phyloP scores from a whole-genome alignment of 2,797 vertebrate genomes.

The Varecia variegata region DNA sequence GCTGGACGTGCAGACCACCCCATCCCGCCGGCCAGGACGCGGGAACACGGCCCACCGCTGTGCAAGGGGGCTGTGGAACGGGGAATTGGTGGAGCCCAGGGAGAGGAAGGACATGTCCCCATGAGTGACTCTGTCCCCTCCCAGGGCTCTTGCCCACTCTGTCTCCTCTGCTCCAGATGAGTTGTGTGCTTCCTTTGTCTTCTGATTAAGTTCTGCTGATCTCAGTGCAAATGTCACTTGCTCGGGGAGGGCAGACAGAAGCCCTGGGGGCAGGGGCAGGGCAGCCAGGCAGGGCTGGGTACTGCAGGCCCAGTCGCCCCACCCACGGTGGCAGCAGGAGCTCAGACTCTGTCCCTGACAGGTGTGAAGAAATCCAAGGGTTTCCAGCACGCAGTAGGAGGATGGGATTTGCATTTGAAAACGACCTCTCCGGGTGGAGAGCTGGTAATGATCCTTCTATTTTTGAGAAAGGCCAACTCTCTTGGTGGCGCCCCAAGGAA shows the following conservation, averaged over 20 bases:
- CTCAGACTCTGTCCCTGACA: not conserved
- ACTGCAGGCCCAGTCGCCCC: not conserved
- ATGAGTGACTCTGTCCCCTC: accelerated
- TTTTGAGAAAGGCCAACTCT: slow-evolving; percentile 60
- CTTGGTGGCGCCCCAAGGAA: slow-evolving; percentile 51
- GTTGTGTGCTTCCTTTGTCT: no score
- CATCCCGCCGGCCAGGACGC: accelerated
- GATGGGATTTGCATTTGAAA: not conserved
- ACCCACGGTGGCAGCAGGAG: not conserved
- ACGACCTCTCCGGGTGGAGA: not conserved
- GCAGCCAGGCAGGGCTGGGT: accelerated
- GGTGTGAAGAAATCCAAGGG: not conserved
- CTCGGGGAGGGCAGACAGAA: accelerated
- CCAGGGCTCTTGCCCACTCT: not conserved
- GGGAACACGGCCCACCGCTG: accelerated
- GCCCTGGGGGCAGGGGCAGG: accelerated
- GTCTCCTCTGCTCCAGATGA: not conserved
- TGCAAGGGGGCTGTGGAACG: accelerated
- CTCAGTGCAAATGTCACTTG: not conserved
- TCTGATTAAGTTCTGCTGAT: no score
- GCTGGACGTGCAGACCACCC: no score
- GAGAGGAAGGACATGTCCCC: not conserved
- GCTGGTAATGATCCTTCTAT: not conserved
- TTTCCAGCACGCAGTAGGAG: not conserved
- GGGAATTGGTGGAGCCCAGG: not conserved